Conservation (phyloP, 2,113 vertebrate genomes). For the Oreamnos americanus region DNA sequence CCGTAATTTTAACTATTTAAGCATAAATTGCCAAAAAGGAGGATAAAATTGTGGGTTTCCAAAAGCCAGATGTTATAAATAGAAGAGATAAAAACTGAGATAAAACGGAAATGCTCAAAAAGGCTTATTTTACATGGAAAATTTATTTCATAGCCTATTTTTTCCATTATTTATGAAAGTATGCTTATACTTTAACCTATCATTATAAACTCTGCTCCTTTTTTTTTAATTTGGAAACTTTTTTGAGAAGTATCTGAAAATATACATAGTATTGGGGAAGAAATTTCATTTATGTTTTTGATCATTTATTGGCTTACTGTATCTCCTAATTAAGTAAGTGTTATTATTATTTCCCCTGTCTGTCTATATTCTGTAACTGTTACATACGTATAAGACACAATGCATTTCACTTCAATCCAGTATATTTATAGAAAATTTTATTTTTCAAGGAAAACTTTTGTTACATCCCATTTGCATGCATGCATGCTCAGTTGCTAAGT, state of each 20-base stretch:
- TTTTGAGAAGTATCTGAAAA: slow-evolving; percentile 28
- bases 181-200: slow-evolving; percentile 17
- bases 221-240: slow-evolving; percentile 6
- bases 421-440: slow-evolving; percentile 24
- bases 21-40: slow-evolving; percentile 66
- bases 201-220: neutral
- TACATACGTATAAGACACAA: neutral
- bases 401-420: neutral
- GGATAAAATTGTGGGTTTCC: slow-evolving; percentile 62
- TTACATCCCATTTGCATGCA: neutral
- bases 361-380: neutral
- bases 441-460: neutral
- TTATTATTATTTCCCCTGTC: neutral
- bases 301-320: slow-evolving; percentile 9
- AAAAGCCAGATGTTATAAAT: slow-evolving; percentile 78
- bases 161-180: slow-evolving; percentile 48
- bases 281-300: slow-evolving; percentile 14
- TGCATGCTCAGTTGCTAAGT: neutral
- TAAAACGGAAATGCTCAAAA: slow-evolving; percentile 73
- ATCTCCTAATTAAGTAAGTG: neutral
- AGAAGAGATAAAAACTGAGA: slow-evolving; percentile 73
- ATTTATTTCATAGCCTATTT: slow-evolving; percentile 41
- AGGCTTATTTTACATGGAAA: slow-evolving; percentile 72
- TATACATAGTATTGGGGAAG: neutral
- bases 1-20: slow-evolving; percentile 65